Evolutionary conservation across 92 coral and sea anemone genomes (phyloP).

Genomic region (Siderastrea siderea): DNA sequence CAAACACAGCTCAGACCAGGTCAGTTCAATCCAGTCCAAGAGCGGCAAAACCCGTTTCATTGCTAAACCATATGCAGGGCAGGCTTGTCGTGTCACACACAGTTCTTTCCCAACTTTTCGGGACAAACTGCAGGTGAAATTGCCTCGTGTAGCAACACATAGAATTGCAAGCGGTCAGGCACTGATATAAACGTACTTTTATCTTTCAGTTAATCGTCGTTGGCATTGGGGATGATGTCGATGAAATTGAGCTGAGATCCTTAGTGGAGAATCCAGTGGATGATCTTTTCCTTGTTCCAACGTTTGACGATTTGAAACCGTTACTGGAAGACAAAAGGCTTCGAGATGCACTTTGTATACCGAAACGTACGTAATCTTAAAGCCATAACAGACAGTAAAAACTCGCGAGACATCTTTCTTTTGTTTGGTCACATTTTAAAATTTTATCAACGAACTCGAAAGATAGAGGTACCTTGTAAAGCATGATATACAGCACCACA

Average conservation of each 20-base stretch:
- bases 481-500: not conserved
- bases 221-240: conserved; percentile 53
- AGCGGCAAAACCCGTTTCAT: too few relatives aligned
- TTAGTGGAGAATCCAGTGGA: conserved; percentile 40
- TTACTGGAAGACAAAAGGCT: conserved; percentile 21
- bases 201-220: conserved; percentile 33
- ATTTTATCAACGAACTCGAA: not conserved
- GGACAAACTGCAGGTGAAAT: too few relatives aligned
- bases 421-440: not conserved
- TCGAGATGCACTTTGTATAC: conserved; percentile 23
- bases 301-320: conserved; percentile 37
- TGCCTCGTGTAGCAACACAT: too few relatives aligned
- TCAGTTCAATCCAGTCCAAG: too few relatives aligned
- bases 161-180: too few relatives aligned
- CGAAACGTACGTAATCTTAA: conserved; percentile 3
- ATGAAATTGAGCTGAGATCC: conserved; percentile 34
- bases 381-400: not conserved
- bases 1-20: too few relatives aligned
- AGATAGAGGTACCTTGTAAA: not conserved
- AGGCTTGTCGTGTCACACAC: too few relatives aligned
- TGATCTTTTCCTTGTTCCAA: conserved; percentile 44
- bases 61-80: too few relatives aligned
- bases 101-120: too few relatives aligned
- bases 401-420: not conserved
- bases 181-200: not conserved